Conservation (phyloP, 2,113 vertebrate genomes). For the Nansenia antarctica region DNA sequence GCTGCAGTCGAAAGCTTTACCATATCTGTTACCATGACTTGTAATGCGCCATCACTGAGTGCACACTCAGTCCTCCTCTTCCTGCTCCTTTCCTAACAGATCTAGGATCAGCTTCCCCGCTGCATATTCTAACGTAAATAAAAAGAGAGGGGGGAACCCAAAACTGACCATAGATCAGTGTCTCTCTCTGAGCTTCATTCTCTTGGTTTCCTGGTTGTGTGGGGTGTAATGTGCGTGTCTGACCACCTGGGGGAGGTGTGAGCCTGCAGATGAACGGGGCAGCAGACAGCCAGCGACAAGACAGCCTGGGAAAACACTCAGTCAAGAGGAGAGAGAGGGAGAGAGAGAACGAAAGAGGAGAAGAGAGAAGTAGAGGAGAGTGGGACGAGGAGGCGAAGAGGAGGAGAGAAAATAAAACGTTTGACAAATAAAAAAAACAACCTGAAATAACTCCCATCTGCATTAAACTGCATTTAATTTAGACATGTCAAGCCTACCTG, state of each 20-base stretch:
- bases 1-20: not conserved
- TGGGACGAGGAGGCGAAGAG: too few relatives aligned
- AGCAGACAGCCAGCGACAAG: conserved; percentile 22
- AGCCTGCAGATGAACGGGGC: conserved; percentile 53
- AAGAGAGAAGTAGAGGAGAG: conserved; percentile 13
- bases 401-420: conserved; percentile 40
- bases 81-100: not conserved
- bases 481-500: conserved; percentile 36
- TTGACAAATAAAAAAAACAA: conserved; percentile 22
- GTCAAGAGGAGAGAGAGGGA: conserved; percentile 38
- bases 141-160: conserved; percentile 15
- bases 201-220: not conserved
- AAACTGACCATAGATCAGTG: conserved; percentile 38
- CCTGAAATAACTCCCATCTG: too few relatives aligned
- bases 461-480: conserved; percentile 40
- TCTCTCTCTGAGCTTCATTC: conserved; percentile 10
- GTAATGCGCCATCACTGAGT: not conserved
- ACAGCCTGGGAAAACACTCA: conserved; percentile 44
- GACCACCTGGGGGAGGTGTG: conserved; percentile 72
- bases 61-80: not conserved
- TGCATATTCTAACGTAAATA: not conserved
- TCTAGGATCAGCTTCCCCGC: not conserved
- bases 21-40: not conserved
- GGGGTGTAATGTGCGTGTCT: conserved; percentile 57
- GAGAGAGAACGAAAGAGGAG: conserved; percentile 29